A percentile compares a stretch with the other conserved stretches of the same genome.
Conservation (phyloP, 1,140 invertebrate genomes). For the Hylaeus anthracinus region DNA sequence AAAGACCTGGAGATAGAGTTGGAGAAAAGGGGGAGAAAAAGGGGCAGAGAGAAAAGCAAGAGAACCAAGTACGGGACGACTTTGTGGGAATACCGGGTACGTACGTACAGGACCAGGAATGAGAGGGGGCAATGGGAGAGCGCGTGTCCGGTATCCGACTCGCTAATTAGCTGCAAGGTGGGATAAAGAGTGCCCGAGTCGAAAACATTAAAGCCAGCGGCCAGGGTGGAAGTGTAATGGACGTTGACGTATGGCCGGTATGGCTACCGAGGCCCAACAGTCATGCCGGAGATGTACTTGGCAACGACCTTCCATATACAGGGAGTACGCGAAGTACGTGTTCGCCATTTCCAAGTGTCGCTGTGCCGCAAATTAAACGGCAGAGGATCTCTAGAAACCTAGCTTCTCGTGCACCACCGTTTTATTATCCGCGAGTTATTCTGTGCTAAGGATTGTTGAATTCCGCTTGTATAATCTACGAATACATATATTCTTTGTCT, state of each 20-base stretch:
- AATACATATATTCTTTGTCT: too few relatives aligned
- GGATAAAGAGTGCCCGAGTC: slow-evolving; percentile 72
- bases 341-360: not conserved
- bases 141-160: slow-evolving; percentile 70
- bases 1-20: slow-evolving; percentile 35
- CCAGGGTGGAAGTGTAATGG: slow-evolving; percentile 64
- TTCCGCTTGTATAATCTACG: too few relatives aligned
- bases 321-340: slow-evolving; percentile 30
- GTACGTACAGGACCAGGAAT: slow-evolving; percentile 22
- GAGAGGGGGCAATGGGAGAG: slow-evolving; percentile 43
- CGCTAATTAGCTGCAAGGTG: slow-evolving; percentile 75
- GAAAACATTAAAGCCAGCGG: slow-evolving; percentile 71
- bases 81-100: slow-evolving; percentile 49
- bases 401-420: too few relatives aligned
- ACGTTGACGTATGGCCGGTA: slow-evolving; percentile 70
- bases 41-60: slow-evolving; percentile 53
- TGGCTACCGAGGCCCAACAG: slow-evolving; percentile 57
- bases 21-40: slow-evolving; percentile 42
- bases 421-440: too few relatives aligned
- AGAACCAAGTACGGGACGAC: slow-evolving; percentile 47
- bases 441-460: too few relatives aligned
- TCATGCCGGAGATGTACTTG: slow-evolving; percentile 59
- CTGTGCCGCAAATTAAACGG: not conserved
- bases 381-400: not conserved
- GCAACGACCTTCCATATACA: slow-evolving; percentile 57